These are phyloP conservation scores for Moxostoma hubbsi DNA, from an alignment of 2,797 vertebrate species.

Conservation along the genomic window DNA sequence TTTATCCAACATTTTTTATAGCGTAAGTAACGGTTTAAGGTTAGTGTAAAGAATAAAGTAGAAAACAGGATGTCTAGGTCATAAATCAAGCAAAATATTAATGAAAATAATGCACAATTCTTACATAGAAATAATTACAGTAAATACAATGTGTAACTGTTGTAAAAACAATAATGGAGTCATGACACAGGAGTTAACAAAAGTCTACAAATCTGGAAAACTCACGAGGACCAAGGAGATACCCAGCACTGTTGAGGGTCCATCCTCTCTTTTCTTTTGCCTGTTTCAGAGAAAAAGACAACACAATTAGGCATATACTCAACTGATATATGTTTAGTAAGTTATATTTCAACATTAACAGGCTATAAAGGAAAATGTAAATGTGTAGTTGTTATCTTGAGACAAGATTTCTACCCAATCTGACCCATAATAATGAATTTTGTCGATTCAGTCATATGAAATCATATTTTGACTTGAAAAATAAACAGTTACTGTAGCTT, in stretches of 20 bases:
- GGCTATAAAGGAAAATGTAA: too few relatives aligned
- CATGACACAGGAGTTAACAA: too few relatives aligned
- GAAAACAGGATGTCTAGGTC: not conserved
- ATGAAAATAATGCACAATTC: not conserved
- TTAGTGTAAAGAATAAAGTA: not conserved
- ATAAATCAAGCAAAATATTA: not conserved
- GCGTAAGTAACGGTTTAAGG: not conserved
- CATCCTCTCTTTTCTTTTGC: constrained; percentile 94
- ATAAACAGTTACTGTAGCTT: too few relatives aligned
- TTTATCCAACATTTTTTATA: not conserved
- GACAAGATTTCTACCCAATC: too few relatives aligned
- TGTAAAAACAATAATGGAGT: not conserved
- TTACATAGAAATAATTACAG: too few relatives aligned
- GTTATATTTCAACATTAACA: too few relatives aligned
- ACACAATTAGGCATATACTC: not conserved
- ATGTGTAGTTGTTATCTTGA: too few relatives aligned
- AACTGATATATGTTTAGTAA: too few relatives aligned
- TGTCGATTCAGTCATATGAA: too few relatives aligned
- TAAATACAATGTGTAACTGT: not conserved
- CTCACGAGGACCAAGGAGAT: constrained; percentile 95
- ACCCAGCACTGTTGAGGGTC: constrained; percentile 97
- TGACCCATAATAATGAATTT: too few relatives aligned
- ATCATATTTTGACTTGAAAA: too few relatives aligned
- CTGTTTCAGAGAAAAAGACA: constrained; percentile 69
- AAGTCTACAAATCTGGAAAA: constrained; percentile 52